These are phyloP conservation scores for Myoxocephalus aenaeus DNA, from an alignment of 2,797 vertebrate genomes.

Conservation along the genomic window DNA sequence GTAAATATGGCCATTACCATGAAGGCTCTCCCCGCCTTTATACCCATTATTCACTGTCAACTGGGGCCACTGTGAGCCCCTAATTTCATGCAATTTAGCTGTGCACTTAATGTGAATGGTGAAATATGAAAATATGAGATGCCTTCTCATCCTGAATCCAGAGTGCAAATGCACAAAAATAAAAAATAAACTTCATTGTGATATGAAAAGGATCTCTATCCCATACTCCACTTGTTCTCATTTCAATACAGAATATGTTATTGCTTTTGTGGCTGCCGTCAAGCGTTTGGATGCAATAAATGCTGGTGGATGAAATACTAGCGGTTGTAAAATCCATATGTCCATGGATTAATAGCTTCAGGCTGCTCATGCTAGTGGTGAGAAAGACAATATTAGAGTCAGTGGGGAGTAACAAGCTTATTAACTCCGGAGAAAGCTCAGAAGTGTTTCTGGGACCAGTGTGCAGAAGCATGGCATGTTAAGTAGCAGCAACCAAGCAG, in stretches of 20 bases:
- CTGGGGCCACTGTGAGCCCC: conserved; percentile 58
- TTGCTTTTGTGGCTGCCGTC: conserved; percentile 49
- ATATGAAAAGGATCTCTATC: conserved; percentile 33
- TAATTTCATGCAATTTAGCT: conserved; percentile 78
- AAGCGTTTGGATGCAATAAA: conserved; percentile 66
- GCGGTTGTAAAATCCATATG: conserved; percentile 78
- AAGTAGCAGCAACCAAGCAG: conserved; percentile 51
- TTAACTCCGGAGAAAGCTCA: conserved; percentile 66
- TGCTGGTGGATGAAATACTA: conserved; percentile 73
- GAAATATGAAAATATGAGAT: conserved; percentile 52
- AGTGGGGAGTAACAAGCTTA: conserved; percentile 80
- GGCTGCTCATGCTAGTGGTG: conserved; percentile 66
- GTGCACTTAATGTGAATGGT: conserved; percentile 57
- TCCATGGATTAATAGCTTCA: conserved; percentile 71
- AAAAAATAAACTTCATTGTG: neutral
- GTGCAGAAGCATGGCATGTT: conserved; percentile 58
- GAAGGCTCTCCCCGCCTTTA: conserved; percentile 66
- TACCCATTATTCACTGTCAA: conserved; percentile 80
- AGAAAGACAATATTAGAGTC: conserved; percentile 78
- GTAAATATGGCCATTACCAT: conserved; percentile 81
- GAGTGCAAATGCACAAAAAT: too few relatives aligned
- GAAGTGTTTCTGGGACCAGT: conserved; percentile 52
- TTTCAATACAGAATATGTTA: conserved; percentile 48
- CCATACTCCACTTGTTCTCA: conserved; percentile 37
- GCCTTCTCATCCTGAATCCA: neutral